Conservation (phyloP, 53 echinoderm and acorn worm genomes). For the Antedon mediterranea region DNA sequence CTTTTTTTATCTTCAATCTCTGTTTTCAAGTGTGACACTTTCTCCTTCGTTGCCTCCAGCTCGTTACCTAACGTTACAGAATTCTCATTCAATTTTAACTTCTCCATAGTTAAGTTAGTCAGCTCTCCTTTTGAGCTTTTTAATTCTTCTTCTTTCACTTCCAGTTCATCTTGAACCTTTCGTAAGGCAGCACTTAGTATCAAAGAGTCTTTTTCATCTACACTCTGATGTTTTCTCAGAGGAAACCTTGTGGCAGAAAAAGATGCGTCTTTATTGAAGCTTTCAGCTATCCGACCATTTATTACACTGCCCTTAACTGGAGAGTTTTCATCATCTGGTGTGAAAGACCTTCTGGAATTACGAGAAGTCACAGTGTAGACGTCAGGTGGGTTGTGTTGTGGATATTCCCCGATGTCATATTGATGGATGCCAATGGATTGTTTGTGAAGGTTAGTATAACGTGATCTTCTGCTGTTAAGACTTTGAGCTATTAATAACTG, state of each 20-base stretch:
- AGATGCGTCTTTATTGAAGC: no score
- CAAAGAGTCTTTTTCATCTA: no score
- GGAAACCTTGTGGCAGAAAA: no score
- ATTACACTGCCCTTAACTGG: no score
- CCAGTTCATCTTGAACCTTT: background rate
- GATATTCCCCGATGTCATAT: background rate
- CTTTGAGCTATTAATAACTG: background rate
- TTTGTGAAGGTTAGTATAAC: background rate
- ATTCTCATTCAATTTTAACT: conserved; percentile 24
- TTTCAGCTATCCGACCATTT: no score
- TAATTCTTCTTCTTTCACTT: conserved; percentile 5
- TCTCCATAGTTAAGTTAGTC: conserved; percentile 20
- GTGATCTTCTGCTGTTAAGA: background rate
- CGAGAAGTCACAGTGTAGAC: no score
- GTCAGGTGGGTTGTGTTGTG: background rate
- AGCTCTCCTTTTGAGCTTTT: conserved; percentile 9
- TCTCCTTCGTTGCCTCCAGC: background rate
- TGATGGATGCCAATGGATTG: background rate
- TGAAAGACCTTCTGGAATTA: no score
- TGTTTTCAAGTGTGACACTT: background rate
- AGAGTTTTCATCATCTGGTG: background rate
- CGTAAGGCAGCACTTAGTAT: background rate
- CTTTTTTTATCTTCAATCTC: conserved; percentile 1
- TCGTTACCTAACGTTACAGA: background rate
- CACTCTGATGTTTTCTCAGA: no score